phyloP scores from a whole-genome alignment of 1,140 invertebrate genomes.

The Rhagoletis zephyria region DNA sequence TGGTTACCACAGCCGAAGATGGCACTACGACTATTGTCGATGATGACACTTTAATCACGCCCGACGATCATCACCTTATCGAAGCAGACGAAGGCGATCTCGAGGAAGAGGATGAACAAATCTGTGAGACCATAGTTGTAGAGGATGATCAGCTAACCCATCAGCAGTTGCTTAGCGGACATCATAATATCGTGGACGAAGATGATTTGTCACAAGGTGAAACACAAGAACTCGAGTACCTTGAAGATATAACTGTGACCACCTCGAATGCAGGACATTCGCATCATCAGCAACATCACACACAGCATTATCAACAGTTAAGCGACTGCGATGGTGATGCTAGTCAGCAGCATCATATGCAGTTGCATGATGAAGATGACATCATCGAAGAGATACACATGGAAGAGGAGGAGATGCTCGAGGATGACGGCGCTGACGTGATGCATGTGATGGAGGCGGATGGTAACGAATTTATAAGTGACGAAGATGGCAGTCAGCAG shows the following conservation, averaged over 20 bases:
- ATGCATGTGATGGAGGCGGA: constrained; percentile 56
- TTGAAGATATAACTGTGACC: constrained; percentile 60
- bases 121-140: constrained; percentile 67
- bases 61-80: constrained; percentile 54
- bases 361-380: constrained; percentile 67
- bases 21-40: constrained; percentile 63
- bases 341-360: constrained; percentile 49
- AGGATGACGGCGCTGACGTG: constrained; percentile 63
- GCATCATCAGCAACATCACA: constrained; percentile 54
- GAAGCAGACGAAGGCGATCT: constrained; percentile 63
- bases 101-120: constrained; percentile 60
- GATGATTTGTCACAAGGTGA: constrained; percentile 68
- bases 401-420: constrained; percentile 68
- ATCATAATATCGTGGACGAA: constrained; percentile 59
- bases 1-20: constrained; percentile 51
- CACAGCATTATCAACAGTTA: constrained; percentile 49
- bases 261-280: constrained; percentile 53
- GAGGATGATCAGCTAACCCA: constrained; percentile 68
- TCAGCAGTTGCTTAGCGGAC: constrained; percentile 53
- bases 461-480: constrained; percentile 59
- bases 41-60: constrained; percentile 58
- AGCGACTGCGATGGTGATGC: constrained; percentile 56
- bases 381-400: constrained; percentile 71
- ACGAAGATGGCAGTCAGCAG: constrained; percentile 65
- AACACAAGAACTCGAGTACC: constrained; percentile 63